Percentiles rank a stretch among this genome's conserved stretches.
Conservation (phyloP, 2,888 invertebrate genomes). For the Drosophila multiciliata region DNA sequence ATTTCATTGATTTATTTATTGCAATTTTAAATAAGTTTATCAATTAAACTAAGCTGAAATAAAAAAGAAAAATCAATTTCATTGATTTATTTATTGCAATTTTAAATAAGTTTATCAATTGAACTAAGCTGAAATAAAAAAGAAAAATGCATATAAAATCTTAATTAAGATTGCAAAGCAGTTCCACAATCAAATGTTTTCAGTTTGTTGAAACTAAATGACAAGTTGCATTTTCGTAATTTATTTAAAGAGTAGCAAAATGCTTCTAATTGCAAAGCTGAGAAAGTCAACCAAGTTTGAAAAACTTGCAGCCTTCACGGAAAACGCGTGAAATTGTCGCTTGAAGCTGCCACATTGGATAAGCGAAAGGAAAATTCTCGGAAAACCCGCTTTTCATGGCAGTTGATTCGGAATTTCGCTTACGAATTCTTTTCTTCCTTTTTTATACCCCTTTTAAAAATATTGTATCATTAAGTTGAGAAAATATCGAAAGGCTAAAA, state of each 20-base stretch:
- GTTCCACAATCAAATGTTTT: background rate
- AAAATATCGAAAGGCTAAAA: background rate
- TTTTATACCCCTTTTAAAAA: background rate
- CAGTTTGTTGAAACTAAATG: background rate
- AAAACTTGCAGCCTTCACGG: conserved; percentile 2
- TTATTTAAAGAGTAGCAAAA: conserved; percentile 3
- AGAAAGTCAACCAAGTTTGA: background rate
- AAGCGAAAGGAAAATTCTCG: background rate
- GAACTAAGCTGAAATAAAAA: no score
- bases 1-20: background rate
- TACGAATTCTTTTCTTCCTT: background rate
- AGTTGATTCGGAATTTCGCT: conserved; percentile 10
- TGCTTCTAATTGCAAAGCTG: conserved; percentile 5
- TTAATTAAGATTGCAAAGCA: background rate
- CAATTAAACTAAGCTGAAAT: no score
- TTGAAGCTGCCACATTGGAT: background rate
- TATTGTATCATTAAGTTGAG: background rate
- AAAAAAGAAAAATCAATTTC: background rate
- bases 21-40: no score
- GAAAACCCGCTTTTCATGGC: conserved; percentile 11
- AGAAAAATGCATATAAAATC: background rate
- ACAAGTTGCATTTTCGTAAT: background rate
- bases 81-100: background rate
- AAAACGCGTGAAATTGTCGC: conserved; percentile 25
- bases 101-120: no score